These are phyloP conservation scores for Epinephelus malabaricus DNA, from an alignment of 2,797 vertebrate genomes.

Conservation along the genomic window DNA sequence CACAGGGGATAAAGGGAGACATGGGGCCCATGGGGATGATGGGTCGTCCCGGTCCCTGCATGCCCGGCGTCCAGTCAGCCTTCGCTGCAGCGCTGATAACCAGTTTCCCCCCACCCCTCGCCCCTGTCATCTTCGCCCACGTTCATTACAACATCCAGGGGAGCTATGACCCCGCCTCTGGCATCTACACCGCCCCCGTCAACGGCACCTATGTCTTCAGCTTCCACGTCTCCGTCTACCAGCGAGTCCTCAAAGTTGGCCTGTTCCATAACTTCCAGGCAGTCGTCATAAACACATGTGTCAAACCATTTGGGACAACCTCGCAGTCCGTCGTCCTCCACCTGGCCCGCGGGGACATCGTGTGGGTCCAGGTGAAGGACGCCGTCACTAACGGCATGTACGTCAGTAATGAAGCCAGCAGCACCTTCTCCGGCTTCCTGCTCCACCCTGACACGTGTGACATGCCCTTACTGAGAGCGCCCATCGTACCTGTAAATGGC, in stretches of 20 bases:
- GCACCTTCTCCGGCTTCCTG: constrained; percentile 81
- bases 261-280: constrained; percentile 75
- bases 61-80: constrained; percentile 72
- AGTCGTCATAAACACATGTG: constrained; percentile 70
- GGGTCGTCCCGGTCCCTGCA: constrained; percentile 79
- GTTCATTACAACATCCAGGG: constrained; percentile 72
- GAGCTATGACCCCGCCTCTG: constrained; percentile 60
- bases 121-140: constrained; percentile 66
- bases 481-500: background rate
- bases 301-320: constrained; percentile 35
- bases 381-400: constrained; percentile 68
- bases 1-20: constrained; percentile 57
- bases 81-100: constrained; percentile 63
- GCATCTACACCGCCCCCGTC: constrained; percentile 78
- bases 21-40: constrained; percentile 65
- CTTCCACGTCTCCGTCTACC: constrained; percentile 68
- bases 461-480: background rate
- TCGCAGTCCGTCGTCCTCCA: constrained; percentile 78
- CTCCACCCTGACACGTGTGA: constrained; percentile 79
- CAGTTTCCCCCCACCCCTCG: constrained; percentile 56
- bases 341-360: constrained; percentile 65
- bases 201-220: constrained; percentile 83
- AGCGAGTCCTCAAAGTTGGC: constrained; percentile 74
- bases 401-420: constrained; percentile 63
- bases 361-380: constrained; percentile 81